Evolutionary conservation across 2,888 invertebrate genomes (phyloP).

Genomic region (Pyrgus malvae): DNA sequence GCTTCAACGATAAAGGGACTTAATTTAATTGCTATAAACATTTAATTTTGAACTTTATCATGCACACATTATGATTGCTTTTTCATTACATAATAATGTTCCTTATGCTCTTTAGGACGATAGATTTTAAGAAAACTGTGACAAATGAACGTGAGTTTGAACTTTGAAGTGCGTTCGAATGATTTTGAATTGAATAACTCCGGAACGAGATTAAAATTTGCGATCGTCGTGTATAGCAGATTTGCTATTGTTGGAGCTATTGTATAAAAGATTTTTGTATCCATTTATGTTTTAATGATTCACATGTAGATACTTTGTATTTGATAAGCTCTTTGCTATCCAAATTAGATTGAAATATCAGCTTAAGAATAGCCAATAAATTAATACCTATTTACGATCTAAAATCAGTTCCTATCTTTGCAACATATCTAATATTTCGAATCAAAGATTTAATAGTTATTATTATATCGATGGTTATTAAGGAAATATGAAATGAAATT

Average conservation of each 20-base stretch:
- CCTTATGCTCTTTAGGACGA: slow-evolving; percentile 23
- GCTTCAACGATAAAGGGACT: slow-evolving; percentile 33
- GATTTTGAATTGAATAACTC: slow-evolving; percentile 48
- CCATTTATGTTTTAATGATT: slow-evolving; percentile 1
- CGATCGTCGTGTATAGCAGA: slow-evolving; percentile 14
- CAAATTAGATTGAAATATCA: too few species aligned
- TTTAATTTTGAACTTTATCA: slow-evolving; percentile 26
- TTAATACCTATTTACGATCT: too few species aligned
- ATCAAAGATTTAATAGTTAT: too few species aligned
- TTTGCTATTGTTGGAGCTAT: slow-evolving; percentile 14
- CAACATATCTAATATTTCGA: too few species aligned
- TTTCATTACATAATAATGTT: not conserved
- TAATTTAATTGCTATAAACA: slow-evolving; percentile 11
- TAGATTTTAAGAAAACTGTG: slow-evolving; percentile 51
- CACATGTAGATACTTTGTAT: too few species aligned
- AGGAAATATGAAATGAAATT: too few species aligned
- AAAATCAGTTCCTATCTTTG: too few species aligned
- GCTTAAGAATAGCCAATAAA: too few species aligned
- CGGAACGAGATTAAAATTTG: slow-evolving; percentile 47
- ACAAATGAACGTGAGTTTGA: slow-evolving; percentile 68
- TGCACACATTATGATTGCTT: not conserved
- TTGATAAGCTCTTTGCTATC: too few species aligned
- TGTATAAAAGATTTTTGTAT: slow-evolving; percentile 8
- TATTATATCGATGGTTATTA: too few species aligned
- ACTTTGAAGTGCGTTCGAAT: slow-evolving; percentile 57